phyloP scores from a whole-genome alignment of 2,888 invertebrate species.

The Drosophila testacea region DNA sequence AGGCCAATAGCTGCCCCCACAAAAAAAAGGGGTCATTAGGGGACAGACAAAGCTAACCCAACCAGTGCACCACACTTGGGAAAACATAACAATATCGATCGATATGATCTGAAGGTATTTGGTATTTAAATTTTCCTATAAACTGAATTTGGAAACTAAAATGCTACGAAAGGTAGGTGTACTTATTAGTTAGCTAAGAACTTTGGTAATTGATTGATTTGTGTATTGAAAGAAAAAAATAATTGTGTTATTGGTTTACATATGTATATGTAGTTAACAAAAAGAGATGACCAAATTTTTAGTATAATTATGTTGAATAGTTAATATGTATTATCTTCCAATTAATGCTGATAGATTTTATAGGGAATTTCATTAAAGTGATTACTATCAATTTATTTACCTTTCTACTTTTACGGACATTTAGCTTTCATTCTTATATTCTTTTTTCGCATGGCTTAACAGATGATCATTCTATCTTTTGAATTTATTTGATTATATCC shows the following conservation, averaged over 20 bases:
- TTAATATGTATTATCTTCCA: too few relatives aligned
- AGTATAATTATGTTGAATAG: too few relatives aligned
- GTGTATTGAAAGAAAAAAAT: too few relatives aligned
- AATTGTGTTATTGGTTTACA: too few relatives aligned
- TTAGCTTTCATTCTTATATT: neutral
- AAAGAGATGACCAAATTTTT: too few relatives aligned
- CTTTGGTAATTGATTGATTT: too few relatives aligned
- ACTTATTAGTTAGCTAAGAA: too few relatives aligned
- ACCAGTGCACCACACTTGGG: slow-evolving; percentile 12
- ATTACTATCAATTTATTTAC: neutral
- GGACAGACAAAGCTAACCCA: slow-evolving; percentile 33
- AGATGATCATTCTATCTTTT: neutral
- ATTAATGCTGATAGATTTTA: too few relatives aligned
- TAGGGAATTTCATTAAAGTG: too few relatives aligned
- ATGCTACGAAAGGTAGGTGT: too few relatives aligned
- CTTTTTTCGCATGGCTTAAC: neutral
- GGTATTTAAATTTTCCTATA: neutral
- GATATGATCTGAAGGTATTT: slow-evolving; percentile 2
- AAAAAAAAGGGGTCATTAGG: slow-evolving; percentile 48
- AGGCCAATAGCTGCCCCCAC: slow-evolving; percentile 50
- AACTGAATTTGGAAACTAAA: too few relatives aligned
- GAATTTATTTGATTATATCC: slow-evolving; percentile 5
- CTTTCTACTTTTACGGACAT: neutral
- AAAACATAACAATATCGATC: slow-evolving; percentile 31
- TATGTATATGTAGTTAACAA: too few relatives aligned